Base-by-base conservation (phyloP, 2,888 invertebrate genomes). In the Ctena decussata region DNA sequence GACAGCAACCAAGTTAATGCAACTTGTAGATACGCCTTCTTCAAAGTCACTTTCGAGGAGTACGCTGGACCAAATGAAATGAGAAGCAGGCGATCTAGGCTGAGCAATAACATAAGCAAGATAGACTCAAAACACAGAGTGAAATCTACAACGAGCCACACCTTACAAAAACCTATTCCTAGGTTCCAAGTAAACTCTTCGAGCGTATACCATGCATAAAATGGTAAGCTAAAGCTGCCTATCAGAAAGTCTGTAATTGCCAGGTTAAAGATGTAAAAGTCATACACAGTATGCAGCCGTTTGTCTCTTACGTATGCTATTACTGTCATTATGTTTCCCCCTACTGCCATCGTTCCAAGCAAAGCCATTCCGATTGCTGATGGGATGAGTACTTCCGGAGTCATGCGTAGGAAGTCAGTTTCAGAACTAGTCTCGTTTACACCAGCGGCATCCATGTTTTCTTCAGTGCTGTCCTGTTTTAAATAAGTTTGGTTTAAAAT, bases 141-240 rank as follows among this genome's bases (percentile, higher is more conserved):
- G 76, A 89, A 93, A 75, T 93, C 93, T 0, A 86, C 57, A 12
- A 89, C 82, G 72, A 90, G 49, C 82, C 85, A 93, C 1, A 86
- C 39, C 76, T 93, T 93, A 75, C 94, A 94, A 69, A 91, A 89
- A n/a, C 72, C 80, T 24, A 73, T 53, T 15, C 92, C 92, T 57
- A 93, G 90, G 0, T 87, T 88, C 93, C 93, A 93, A 32, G 60
- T 53, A 60, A 81, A 90, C 11, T 81, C 83, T 8, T 69, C 65
- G 0, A 91, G 46, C 0, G 91, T 93, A 60, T 91, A 91, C n/a
- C 90, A 87, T 2, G 91, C 90, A 70, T 93, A 91, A 37, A 93
- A 85, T 1, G 91, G 90, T 89, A 92, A 89, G 82, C 93, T 93
- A 49, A 87, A 74, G 8, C 75, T 11, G 1, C 91, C 91, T 6